Evolutionary conservation across 1,140 invertebrate species (phyloP).

Genomic region (Hyles euphorbiae): DNA sequence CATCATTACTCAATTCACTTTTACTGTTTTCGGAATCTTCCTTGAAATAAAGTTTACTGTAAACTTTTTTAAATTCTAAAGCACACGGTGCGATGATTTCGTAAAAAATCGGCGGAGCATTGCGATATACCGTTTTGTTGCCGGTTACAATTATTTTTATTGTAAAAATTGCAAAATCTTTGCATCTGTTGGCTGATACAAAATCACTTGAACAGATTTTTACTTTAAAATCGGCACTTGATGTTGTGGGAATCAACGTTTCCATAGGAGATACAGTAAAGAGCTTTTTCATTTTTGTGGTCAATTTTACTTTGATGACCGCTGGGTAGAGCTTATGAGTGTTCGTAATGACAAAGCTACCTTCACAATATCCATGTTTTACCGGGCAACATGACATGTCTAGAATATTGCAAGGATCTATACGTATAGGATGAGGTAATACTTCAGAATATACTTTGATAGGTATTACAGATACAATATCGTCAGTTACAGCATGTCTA

Average conservation of each 20-base stretch:
- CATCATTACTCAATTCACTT: no score
- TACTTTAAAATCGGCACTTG: slow-evolving; percentile 32
- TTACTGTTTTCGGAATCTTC: slow-evolving; percentile 7
- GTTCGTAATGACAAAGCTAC: slow-evolving; percentile 43
- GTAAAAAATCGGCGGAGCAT: slow-evolving; percentile 53
- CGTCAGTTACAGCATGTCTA: slow-evolving; percentile 30
- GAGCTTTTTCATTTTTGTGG: slow-evolving; percentile 46
- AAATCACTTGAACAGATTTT: slow-evolving; percentile 33
- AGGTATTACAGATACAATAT: slow-evolving; percentile 35
- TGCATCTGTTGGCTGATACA: slow-evolving; percentile 6
- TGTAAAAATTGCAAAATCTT: slow-evolving; percentile 52
- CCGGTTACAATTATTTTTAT: slow-evolving; percentile 48
- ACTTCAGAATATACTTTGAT: slow-evolving; percentile 48
- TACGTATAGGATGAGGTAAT: slow-evolving; percentile 44
- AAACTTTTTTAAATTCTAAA: slow-evolving; percentile 37
- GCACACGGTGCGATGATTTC: slow-evolving; percentile 58
- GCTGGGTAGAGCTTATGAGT: slow-evolving; percentile 37
- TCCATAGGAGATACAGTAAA: slow-evolving; percentile 46
- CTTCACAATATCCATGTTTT: slow-evolving; percentile 41
- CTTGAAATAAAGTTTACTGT: slow-evolving; percentile 28
- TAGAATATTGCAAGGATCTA: slow-evolving; percentile 39
- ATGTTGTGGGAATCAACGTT: slow-evolving; percentile 25
- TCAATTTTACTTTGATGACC: slow-evolving; percentile 43
- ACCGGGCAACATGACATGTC: slow-evolving; percentile 45
- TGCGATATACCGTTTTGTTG: slow-evolving; percentile 35